Base-by-base conservation (phyloP, 2,113 vertebrate genomes). In the Chloroceryle aenea region DNA sequence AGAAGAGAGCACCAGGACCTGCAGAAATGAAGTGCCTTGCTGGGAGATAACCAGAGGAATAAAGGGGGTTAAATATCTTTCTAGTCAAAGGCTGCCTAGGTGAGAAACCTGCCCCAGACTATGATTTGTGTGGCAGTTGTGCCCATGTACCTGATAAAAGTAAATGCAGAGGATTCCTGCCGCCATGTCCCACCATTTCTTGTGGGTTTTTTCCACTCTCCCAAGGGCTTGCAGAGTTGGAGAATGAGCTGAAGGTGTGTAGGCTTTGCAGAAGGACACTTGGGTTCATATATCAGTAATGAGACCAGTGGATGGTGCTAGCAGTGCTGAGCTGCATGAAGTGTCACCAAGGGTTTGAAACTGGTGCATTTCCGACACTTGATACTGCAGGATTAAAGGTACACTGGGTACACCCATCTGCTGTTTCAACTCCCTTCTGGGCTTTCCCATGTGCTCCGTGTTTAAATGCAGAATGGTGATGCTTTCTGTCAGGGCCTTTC, bases 401-500 rank as follows among this genome's bases (percentile, higher is more conserved):
- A 79, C 61, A 3, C 30, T 71, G n/a, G 93, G 82, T 77, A 66
- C 63, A 13, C 47, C 47, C 85, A 3, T 58, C 3, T 71, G 68
- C 85, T 90, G 0, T 22, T 74, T 47, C 61, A 91, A 50, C 36
- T 53, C 48, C 32, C 66, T 25, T 18, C 47, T 68, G 83, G 67
- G 15, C 67, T 85, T 88, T 45, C 50, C 55, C 20, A 85, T 22
- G 55, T 62, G 42, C 68, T 73, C 71, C 4, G 0, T 82, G 78
- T 4, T 79, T 32, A 15, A 82, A 83, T 77, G 62, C 17, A 12
- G 64, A 73, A 18, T 30, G n/a, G 14, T 82, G 19, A 7, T 43
- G 42, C 73, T 81, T 85, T 74, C 79, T 89, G 64, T 63, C 63
- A 53, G 90, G 22, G 48, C 40, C 17, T 92, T 77, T 81, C 73